Conservation (phyloP, 2,113 vertebrate species). For the Cephalopterus ornatus region DNA sequence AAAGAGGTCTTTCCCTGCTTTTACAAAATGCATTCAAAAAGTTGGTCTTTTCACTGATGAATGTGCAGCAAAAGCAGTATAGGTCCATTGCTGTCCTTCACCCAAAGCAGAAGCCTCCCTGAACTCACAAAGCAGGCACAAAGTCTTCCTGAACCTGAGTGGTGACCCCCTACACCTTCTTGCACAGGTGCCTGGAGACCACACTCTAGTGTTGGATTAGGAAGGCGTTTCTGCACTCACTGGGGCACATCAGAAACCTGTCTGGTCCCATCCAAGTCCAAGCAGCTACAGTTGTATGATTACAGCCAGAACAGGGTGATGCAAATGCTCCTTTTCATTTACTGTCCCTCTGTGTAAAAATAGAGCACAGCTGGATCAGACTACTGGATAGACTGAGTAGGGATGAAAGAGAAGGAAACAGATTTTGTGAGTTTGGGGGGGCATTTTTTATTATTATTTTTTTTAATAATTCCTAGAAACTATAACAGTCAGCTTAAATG, state of each 20-base stretch:
- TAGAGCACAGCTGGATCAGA: background rate
- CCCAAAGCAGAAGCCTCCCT: background rate
- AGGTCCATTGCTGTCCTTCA: background rate
- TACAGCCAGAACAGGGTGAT: background rate
- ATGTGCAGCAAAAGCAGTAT: background rate
- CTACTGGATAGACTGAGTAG: background rate
- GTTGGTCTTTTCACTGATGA: background rate
- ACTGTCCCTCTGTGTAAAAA: background rate
- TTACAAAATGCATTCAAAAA: background rate
- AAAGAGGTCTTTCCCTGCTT: background rate
- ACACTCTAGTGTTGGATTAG: background rate
- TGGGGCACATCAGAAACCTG: background rate
- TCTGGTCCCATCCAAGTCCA: background rate
- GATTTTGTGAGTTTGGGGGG: background rate
- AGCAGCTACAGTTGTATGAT: background rate
- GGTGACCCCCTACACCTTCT: accelerated
- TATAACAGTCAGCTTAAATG: background rate
- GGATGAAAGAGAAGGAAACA: background rate
- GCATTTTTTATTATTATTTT: accelerated
- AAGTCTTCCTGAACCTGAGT: background rate
- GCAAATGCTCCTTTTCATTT: background rate
- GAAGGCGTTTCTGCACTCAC: background rate
- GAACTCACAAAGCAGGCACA: accelerated
- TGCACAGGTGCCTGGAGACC: background rate
- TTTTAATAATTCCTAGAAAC: background rate